Evolutionary conservation across 2,113 vertebrate species (phyloP).

Genomic region (Pseudolaguvia tuberculata): DNA sequence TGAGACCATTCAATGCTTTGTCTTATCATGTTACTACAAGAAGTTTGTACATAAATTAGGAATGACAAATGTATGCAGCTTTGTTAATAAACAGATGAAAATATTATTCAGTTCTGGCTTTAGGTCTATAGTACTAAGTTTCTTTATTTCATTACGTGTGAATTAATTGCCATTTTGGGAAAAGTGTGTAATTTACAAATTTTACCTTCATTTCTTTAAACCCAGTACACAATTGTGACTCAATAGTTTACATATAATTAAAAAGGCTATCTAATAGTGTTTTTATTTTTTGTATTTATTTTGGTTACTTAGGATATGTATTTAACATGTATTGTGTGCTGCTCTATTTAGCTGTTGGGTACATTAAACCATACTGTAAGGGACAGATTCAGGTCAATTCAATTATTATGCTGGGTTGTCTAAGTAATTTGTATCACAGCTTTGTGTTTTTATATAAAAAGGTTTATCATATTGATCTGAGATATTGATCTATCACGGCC

Average conservation of each 20-base stretch:
- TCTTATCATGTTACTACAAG: not conserved
- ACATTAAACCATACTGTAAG: not conserved
- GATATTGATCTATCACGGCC: not conserved
- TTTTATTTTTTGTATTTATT: not conserved
- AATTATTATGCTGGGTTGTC: not conserved
- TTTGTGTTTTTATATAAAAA: not conserved
- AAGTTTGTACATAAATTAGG: conserved; percentile 34
- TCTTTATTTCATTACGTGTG: not conserved
- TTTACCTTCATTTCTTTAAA: not conserved
- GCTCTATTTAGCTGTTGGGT: not conserved
- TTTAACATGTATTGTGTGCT: conserved; percentile 9
- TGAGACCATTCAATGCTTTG: not conserved
- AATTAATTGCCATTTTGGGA: conserved; percentile 6
- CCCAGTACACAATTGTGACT: too few species aligned
- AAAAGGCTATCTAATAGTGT: too few species aligned
- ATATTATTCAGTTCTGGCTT: not conserved
- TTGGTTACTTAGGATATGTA: not conserved
- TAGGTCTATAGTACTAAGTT: too few species aligned
- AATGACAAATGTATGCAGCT: conserved; percentile 18
- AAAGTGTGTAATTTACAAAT: conserved; percentile 7
- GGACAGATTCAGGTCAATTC: not conserved
- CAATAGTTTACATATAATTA: too few species aligned
- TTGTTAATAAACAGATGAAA: conserved; percentile 22
- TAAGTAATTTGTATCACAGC: not conserved
- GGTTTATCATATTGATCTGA: not conserved